These are phyloP conservation scores for Gallinago stenura DNA, from an alignment of 2,797 vertebrate species.

Conservation along the genomic window DNA sequence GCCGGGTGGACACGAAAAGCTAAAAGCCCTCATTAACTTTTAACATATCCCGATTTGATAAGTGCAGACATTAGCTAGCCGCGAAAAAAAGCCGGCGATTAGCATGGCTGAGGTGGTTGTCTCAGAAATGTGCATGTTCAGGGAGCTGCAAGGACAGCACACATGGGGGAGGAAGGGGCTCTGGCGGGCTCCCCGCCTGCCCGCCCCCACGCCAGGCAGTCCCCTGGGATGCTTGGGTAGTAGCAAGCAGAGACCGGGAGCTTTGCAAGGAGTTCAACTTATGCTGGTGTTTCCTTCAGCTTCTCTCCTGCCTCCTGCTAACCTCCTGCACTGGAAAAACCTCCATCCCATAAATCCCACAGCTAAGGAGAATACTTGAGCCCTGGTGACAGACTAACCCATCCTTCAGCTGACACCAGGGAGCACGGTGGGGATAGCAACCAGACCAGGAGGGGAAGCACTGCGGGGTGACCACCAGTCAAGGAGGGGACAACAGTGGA, in stretches of 20 bases:
- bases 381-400: rapidly evolving
- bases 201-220: rapidly evolving
- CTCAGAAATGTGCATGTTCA: background rate
- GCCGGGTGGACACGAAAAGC: rapidly evolving
- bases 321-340: background rate
- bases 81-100: rapidly evolving
- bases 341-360: rapidly evolving
- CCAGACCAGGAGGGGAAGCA: rapidly evolving
- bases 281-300: background rate
- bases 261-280: background rate
- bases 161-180: background rate
- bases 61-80: background rate
- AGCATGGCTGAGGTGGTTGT: background rate
- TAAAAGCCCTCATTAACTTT: conserved; percentile 13
- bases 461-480: rapidly evolving
- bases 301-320: background rate
- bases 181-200: rapidly evolving
- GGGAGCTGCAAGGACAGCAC: background rate
- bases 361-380: background rate
- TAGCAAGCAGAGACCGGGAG: background rate
- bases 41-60: rapidly evolving
- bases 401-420: rapidly evolving
- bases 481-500: rapidly evolving
- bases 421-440: rapidly evolving
- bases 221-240: rapidly evolving